These are phyloP conservation scores for Pandion haliaetus DNA, from an alignment of 2,113 vertebrate genomes.

Conservation along the genomic window DNA sequence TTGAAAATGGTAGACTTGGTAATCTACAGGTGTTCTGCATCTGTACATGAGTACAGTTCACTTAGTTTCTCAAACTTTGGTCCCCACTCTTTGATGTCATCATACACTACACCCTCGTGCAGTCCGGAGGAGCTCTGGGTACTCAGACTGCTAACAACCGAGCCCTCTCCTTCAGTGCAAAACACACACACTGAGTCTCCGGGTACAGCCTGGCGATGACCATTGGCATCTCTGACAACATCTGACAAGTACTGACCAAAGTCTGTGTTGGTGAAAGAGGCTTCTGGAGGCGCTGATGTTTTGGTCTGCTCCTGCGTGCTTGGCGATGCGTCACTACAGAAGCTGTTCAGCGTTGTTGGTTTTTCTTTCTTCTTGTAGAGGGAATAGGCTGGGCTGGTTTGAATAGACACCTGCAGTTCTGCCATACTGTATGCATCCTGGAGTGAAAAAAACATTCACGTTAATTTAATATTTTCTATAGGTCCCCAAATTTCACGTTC, in stretches of 20 bases:
- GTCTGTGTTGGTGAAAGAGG: slow-evolving; percentile 73
- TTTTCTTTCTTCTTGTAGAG: slow-evolving; percentile 69
- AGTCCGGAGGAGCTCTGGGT: slow-evolving; percentile 76
- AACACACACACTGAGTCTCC: slow-evolving; percentile 82
- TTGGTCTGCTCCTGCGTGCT: not conserved
- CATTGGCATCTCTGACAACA: slow-evolving; percentile 77
- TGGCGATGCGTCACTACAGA: not conserved
- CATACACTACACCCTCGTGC: slow-evolving; percentile 66
- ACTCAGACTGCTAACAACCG: slow-evolving; percentile 79
- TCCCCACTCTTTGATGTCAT: slow-evolving; percentile 82
- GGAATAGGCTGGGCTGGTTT: slow-evolving; percentile 80
- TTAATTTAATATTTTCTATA: not conserved
- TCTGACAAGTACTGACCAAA: slow-evolving; percentile 76
- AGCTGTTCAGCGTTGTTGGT: not conserved
- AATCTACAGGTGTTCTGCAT: slow-evolving; percentile 71
- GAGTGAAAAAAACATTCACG: not conserved
- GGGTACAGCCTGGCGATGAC: slow-evolving; percentile 68
- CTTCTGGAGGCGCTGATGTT: not conserved
- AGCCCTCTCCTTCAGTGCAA: slow-evolving; percentile 81
- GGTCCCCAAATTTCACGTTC: not conserved
- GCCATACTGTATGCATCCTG: slow-evolving; percentile 88
- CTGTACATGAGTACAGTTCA: slow-evolving; percentile 59
- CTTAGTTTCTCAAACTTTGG: slow-evolving; percentile 84
- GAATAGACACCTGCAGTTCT: slow-evolving; percentile 86
- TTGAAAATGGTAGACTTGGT: too few relatives aligned